A percentile compares a stretch with the other conserved stretches of the same genome.
phyloP scores from a whole-genome alignment of 2,797 vertebrate genomes.

The Sciaenops ocellatus region DNA sequence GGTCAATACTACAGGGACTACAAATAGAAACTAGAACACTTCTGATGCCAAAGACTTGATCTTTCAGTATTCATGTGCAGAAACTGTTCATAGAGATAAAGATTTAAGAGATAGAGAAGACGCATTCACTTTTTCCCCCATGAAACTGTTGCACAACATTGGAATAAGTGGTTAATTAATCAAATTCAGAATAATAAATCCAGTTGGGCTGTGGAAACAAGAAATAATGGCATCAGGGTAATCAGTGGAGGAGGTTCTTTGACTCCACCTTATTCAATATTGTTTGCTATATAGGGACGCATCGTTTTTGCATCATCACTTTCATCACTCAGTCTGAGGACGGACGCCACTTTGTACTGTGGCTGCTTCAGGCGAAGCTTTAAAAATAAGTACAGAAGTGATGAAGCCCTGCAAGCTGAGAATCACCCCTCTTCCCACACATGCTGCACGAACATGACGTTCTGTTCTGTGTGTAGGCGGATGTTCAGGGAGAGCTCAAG shows the following conservation, averaged over 20 bases:
- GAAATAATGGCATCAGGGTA: not conserved
- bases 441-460: constrained; percentile 29
- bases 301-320: constrained; percentile 29
- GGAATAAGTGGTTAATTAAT: not conserved
- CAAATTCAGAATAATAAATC: not conserved
- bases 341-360: constrained; percentile 6
- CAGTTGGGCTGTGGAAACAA: not conserved
- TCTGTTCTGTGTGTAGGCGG: constrained; percentile 36
- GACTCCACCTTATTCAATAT: constrained; percentile 1
- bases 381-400: constrained; percentile 35
- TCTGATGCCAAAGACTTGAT: too few species aligned
- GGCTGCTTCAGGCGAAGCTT: constrained; percentile 28
- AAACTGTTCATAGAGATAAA: too few species aligned
- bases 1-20: too few species aligned
- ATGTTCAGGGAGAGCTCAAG: constrained; percentile 40
- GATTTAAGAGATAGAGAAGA: not conserved
- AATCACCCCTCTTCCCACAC: constrained; percentile 54
- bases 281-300: not conserved
- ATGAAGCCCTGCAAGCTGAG: constrained; percentile 46
- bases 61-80: too few species aligned
- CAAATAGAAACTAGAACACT: too few species aligned
- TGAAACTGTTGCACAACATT: not conserved
- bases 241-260: constrained; percentile 7
- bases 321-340: not conserved
- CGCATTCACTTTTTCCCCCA: not conserved